Percentiles rank a stretch among this genome's conserved stretches.
These are phyloP conservation scores for Leptopilina myrica DNA, from an alignment of 2,888 invertebrate species.

Conservation along the genomic window DNA sequence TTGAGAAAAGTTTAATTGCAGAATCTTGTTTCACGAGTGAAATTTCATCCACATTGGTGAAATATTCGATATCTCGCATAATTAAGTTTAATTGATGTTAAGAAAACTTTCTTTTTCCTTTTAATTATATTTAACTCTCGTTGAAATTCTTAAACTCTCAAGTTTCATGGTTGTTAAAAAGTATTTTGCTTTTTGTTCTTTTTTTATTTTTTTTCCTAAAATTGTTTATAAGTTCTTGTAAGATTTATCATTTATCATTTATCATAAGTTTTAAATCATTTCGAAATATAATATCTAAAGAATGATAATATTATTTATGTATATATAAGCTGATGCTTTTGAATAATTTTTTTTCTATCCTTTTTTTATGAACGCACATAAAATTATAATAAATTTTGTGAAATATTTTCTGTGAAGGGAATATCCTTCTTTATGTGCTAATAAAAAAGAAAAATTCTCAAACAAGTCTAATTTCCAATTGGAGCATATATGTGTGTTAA, in stretches of 20 bases:
- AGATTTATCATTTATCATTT: neutral
- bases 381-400: neutral
- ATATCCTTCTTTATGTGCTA: conserved; percentile 11
- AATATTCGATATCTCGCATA: conserved; percentile 4
- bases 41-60: neutral
- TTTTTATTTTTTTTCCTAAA: neutral
- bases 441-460: conserved; percentile 2
- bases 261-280: conserved; percentile 2
- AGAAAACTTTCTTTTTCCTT: neutral
- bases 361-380: conserved; percentile 28
- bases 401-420: neutral
- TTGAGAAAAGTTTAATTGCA: conserved; percentile 8
- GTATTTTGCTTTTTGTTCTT: neutral
- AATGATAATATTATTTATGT: conserved; percentile 3
- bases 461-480: neutral
- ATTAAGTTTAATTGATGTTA: conserved; percentile 10
- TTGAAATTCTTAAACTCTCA: neutral
- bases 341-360: neutral
- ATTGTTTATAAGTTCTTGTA: neutral
- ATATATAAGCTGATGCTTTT: conserved; percentile 9
- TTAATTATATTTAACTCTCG: neutral
- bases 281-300: neutral
- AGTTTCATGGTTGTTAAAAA: neutral
- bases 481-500: neutral
- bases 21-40: neutral